Base-by-base conservation (phyloP, 1,140 invertebrate genomes). In the Palaemon carinicauda region DNA sequence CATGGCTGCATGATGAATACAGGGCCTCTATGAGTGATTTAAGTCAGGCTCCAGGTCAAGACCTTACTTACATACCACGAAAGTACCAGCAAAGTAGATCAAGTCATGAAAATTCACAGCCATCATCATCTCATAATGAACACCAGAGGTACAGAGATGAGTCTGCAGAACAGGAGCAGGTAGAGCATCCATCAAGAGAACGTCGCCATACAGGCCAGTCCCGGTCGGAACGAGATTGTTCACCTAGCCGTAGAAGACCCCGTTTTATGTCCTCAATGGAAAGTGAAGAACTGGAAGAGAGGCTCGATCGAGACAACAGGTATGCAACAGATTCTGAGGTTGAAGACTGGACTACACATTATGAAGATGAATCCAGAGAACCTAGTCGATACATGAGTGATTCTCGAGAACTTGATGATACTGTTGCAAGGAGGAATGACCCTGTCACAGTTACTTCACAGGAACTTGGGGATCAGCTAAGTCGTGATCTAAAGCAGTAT, bases 401-500 rank as follows among this genome's bases (percentile, higher is more conserved):
- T 56, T 89, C 88, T 1, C 84, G 83, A 9, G 88, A 89, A 53
- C 82, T 89, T 19, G 88, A 89, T 27, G 82, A 83, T 50, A 77
- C 82, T 1, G 73, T 79, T 19, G 53, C 77, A 27, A 77, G 87
- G 5, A 71, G 78, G 19, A 21, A 19, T 21, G 53, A 65, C 24
- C 74, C 65, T 3, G 21, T 56, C 1, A 87, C 56, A 27, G 80
- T 86, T 33, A 87, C 81, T 12, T 89, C 88, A 1, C 85, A 87
- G 54, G 88, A 89, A 51, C 71, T 89, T 17, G 88, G 86, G 1
- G 88, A 87, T 41, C 82, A 89, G n/a, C 69, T 89, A 21, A 89
- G 88, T 27, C 85, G 86, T 10, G 88, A 89, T 50, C 71, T 89
- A 4, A 82, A 84, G 24, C 81, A 85, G n/a, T 89, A 87, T 71